These are phyloP conservation scores for Dicranocentrus wangi DNA, from an alignment of 2,888 invertebrate genomes.

Conservation along the genomic window DNA sequence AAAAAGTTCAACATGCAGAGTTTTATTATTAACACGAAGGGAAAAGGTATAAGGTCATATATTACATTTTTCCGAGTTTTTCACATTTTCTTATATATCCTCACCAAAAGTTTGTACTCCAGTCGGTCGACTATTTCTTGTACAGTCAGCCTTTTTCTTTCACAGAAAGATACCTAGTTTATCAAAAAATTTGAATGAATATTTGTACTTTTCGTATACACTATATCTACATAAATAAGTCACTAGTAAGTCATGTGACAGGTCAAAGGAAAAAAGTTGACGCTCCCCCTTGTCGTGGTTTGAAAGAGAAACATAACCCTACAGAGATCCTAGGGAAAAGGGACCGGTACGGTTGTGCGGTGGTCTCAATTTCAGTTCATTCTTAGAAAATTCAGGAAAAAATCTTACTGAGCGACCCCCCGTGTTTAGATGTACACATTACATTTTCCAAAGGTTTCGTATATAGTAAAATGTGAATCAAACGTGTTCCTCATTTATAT, in stretches of 20 bases:
- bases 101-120: too few species aligned
- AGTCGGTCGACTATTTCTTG: neutral
- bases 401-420: too few species aligned
- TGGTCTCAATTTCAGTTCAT: slow-evolving; percentile 51
- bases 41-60: slow-evolving; percentile 50
- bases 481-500: too few species aligned
- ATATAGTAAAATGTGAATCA: neutral
- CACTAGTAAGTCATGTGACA: slow-evolving; percentile 44
- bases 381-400: slow-evolving; percentile 17
- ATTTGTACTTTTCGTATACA: neutral
- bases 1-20: too few species aligned
- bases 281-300: slow-evolving; percentile 70
- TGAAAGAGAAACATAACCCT: slow-evolving; percentile 71
- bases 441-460: neutral
- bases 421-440: neutral
- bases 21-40: too few species aligned
- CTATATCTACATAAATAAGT: slow-evolving; percentile 48
- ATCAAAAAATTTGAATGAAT: slow-evolving; percentile 17
- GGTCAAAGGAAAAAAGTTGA: slow-evolving; percentile 64
- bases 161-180: slow-evolving; percentile 7
- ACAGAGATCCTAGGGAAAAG: slow-evolving; percentile 48
- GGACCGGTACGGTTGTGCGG: slow-evolving; percentile 61
- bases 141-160: neutral
- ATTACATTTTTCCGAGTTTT: slow-evolving; percentile 19
- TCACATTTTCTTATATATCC: neutral